Percentiles rank a stretch among this genome's conserved stretches.
phyloP scores from a whole-genome alignment of 1,140 invertebrate species.

The Berghia stephanieae region DNA sequence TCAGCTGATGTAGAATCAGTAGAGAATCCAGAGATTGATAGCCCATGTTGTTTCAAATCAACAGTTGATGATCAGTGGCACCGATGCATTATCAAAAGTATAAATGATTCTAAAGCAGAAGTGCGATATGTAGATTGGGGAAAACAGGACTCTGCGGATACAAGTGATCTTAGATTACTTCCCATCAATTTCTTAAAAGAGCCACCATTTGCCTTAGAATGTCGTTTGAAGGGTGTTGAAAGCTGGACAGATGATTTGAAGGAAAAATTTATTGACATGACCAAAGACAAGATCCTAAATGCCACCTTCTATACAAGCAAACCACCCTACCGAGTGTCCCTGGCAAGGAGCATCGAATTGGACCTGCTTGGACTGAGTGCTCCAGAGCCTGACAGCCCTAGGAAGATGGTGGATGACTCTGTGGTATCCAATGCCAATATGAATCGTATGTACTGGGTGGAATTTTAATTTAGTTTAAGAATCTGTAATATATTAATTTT shows the following conservation, averaged over 20 bases:
- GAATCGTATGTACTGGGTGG: no score
- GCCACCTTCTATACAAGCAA: slow-evolving; percentile 41
- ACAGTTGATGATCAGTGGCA: slow-evolving; percentile 79
- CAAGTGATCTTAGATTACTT: slow-evolving; percentile 17
- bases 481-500: no score
- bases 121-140: slow-evolving; percentile 85
- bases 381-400: slow-evolving; percentile 29
- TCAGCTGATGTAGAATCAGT: background rate
- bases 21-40: slow-evolving; percentile 64
- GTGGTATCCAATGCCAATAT: no score
- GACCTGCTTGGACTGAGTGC: slow-evolving; percentile 34
- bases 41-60: slow-evolving; percentile 77
- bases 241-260: slow-evolving; percentile 49
- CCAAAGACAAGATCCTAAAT: slow-evolving; percentile 48
- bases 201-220: slow-evolving; percentile 49
- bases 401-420: no score
- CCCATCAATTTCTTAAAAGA: slow-evolving; percentile 36
- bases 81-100: no score
- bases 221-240: slow-evolving; percentile 41
- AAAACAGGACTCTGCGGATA: slow-evolving; percentile 72
- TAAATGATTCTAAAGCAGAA: no score
- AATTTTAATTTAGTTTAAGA: no score
- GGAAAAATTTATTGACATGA: slow-evolving; percentile 44
- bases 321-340: slow-evolving; percentile 39
- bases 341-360: slow-evolving; percentile 39